phyloP scores from a whole-genome alignment of 2,888 invertebrate genomes.

The Falcaria lacertinaria region DNA sequence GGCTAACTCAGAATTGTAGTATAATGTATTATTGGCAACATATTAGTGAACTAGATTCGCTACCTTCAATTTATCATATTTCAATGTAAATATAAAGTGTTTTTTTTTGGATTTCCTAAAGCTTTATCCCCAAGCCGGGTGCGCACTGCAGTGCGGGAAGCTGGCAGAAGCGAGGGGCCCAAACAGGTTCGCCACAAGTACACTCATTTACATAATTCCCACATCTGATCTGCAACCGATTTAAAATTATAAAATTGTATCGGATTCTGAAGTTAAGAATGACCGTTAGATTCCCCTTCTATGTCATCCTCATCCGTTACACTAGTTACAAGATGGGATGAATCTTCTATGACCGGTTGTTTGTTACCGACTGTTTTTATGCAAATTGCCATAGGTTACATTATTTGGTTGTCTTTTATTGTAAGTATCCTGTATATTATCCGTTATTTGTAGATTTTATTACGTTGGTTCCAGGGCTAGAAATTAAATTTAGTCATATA shows the following conservation, averaged over 20 bases:
- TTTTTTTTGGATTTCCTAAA: background rate
- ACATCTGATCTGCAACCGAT: conserved; percentile 31
- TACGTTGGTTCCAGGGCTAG: too few relatives aligned
- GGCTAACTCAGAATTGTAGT: too few relatives aligned
- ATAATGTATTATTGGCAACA: too few relatives aligned
- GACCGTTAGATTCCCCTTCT: conserved; percentile 17
- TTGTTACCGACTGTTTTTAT: background rate
- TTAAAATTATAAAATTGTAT: conserved; percentile 17
- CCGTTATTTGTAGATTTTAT: too few relatives aligned
- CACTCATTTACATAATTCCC: conserved; percentile 69
- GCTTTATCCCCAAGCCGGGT: conserved; percentile 12
- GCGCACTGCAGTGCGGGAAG: conserved; percentile 20
- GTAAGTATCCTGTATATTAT: background rate
- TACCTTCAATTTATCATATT: too few relatives aligned
- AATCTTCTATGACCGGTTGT: background rate
- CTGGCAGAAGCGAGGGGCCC: conserved; percentile 29
- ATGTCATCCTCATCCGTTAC: background rate
- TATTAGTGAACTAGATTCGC: too few relatives aligned
- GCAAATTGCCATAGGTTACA: background rate
- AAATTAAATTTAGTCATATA: too few relatives aligned
- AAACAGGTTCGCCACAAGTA: conserved; percentile 63
- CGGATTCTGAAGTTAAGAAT: conserved; percentile 10
- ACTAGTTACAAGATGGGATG: background rate
- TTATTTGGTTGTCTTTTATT: background rate
- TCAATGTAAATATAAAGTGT: too few relatives aligned